Evolutionary conservation across 2,888 invertebrate genomes (phyloP).

Genomic region (Cryptocheilus praepositus): DNA sequence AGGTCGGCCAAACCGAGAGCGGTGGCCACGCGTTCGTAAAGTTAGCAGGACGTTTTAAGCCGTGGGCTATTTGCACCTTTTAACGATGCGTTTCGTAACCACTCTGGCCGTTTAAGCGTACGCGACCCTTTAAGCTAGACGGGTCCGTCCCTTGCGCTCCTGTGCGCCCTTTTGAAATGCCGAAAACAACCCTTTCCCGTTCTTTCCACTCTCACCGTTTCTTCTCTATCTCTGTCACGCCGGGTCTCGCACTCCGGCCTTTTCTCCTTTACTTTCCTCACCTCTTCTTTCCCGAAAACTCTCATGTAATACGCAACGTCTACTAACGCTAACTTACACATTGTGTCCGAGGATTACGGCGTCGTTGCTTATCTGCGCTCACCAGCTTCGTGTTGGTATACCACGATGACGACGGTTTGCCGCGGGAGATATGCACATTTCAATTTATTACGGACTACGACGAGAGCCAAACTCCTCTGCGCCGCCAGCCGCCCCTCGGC

Average conservation of each 20-base stretch:
- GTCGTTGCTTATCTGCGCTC: slow-evolving; percentile 70
- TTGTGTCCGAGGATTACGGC: slow-evolving; percentile 70
- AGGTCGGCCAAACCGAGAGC: slow-evolving; percentile 14
- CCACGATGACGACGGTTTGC: slow-evolving; percentile 48
- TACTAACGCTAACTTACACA: slow-evolving; percentile 69
- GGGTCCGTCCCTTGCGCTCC: slow-evolving; percentile 1
- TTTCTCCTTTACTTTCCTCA: background rate
- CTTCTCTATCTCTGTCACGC: background rate
- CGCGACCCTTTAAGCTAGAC: slow-evolving; percentile 25
- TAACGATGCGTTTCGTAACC: slow-evolving; percentile 35
- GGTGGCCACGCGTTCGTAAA: slow-evolving; percentile 12
- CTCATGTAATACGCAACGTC: slow-evolving; percentile 68
- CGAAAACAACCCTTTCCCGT: slow-evolving; percentile 4
- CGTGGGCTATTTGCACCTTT: slow-evolving; percentile 37
- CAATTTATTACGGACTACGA: slow-evolving; percentile 64
- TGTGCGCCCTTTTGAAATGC: slow-evolving; percentile 31
- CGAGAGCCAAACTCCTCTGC: slow-evolving; percentile 1
- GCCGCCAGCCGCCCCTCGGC: too few relatives aligned
- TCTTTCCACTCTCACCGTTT: slow-evolving; percentile 4
- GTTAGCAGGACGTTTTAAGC: slow-evolving; percentile 33
- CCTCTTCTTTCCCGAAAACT: slow-evolving; percentile 3
- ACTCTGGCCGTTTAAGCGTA: slow-evolving; percentile 34
- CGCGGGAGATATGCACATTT: slow-evolving; percentile 63
- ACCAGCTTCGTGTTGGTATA: slow-evolving; percentile 59
- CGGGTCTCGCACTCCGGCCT: background rate